Percentiles rank a stretch among this genome's conserved stretches.
Evolutionary conservation across 1,140 invertebrate species (phyloP).

Genomic region (Drosophila tropicalis): DNA sequence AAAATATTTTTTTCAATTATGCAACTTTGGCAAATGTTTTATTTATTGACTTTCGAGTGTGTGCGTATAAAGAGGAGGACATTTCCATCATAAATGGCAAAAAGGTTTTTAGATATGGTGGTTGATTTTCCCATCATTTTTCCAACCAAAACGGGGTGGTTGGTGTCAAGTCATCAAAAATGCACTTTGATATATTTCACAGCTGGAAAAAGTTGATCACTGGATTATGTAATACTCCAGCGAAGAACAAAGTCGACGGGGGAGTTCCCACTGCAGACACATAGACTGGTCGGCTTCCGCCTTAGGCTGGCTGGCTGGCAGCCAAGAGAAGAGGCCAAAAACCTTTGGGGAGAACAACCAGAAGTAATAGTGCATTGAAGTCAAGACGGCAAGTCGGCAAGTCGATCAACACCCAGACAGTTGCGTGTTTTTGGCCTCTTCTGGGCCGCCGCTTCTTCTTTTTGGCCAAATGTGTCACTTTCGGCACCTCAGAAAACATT

Average conservation of each 20-base stretch:
- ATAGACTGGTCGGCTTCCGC: not conserved
- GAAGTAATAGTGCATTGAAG: not conserved
- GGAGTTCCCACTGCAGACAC: not conserved
- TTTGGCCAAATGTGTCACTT: constrained; percentile 51
- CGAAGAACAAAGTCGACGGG: not conserved
- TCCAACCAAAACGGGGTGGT: constrained; percentile 34
- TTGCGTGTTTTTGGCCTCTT: constrained; percentile 51
- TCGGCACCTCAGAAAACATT: constrained; percentile 66
- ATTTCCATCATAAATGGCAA: constrained; percentile 47
- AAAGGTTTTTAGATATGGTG: constrained; percentile 68
- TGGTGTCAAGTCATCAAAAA: constrained; percentile 40
- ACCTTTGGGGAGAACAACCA: constrained; percentile 15
- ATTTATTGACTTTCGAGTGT: constrained; percentile 70
- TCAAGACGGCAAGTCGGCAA: constrained; percentile 37
- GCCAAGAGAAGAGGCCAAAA: constrained; percentile 26
- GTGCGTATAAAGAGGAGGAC: constrained; percentile 11
- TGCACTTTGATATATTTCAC: constrained; percentile 63
- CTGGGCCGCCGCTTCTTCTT: not conserved
- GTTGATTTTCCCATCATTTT: constrained; percentile 52
- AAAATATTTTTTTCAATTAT: constrained; percentile 68
- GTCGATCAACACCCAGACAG: constrained; percentile 34
- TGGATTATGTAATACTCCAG: constrained; percentile 61
- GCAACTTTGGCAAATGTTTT: constrained; percentile 76
- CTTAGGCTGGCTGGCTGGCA: constrained; percentile 52
- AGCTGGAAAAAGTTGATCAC: constrained; percentile 58